Evolutionary conservation across 2,113 vertebrate genomes (phyloP).

Genomic region (Girardinichthys multiradiatus): DNA sequence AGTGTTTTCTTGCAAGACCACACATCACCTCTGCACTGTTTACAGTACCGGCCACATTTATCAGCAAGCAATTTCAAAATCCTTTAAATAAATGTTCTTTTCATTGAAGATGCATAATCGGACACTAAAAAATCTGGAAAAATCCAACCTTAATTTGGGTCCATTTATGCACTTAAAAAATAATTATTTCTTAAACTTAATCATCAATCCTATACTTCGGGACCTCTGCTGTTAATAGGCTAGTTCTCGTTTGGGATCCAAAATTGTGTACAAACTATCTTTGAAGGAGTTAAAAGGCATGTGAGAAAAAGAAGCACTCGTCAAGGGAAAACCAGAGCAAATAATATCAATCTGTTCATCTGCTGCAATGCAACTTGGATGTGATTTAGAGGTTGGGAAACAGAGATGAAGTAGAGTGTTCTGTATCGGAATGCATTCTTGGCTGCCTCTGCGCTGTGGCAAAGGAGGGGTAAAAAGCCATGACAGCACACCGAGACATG

Average conservation of each 20-base stretch:
- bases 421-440: constrained; percentile 74
- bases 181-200: no score
- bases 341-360: constrained; percentile 26
- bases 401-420: constrained; percentile 75
- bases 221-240: no score
- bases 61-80: background rate
- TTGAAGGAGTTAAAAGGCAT: no score
- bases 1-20: background rate
- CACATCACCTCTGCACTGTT: background rate
- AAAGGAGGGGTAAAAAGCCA: constrained; percentile 18
- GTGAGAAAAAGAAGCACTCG: constrained; percentile 38
- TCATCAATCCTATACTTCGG: no score
- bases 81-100: no score
- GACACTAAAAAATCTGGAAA: no score
- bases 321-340: constrained; percentile 27
- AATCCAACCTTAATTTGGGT: no score
- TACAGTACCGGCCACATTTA: background rate
- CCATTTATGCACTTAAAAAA: no score
- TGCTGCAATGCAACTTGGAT: constrained; percentile 70
- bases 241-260: no score
- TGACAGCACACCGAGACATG: constrained; percentile 44
- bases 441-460: constrained; percentile 52
- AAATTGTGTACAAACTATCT: no score
- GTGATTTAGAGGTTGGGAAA: constrained; percentile 75
- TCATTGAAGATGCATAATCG: no score